Percentiles rank a stretch among this genome's conserved stretches.
phyloP scores from a whole-genome alignment of 2,888 invertebrate genomes.

The Ctenicera cuprea region DNA sequence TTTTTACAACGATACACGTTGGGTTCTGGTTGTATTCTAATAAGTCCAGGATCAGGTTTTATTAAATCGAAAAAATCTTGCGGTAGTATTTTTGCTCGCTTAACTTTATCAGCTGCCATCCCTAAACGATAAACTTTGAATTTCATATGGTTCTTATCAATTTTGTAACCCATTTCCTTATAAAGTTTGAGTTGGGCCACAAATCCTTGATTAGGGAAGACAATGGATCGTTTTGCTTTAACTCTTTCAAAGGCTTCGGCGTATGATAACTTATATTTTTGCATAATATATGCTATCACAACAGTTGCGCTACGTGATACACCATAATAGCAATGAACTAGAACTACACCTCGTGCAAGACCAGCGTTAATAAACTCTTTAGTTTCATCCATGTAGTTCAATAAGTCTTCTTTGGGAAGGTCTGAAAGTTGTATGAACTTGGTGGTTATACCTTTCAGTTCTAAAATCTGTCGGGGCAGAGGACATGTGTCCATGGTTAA shows the following conservation, averaged over 20 bases:
- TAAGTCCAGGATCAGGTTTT: conserved; percentile 86
- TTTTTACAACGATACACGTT: conserved; percentile 89
- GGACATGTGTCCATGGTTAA: conserved; percentile 91
- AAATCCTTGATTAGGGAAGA: conserved; percentile 89
- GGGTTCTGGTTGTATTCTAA: conserved; percentile 85
- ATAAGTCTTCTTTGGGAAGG: conserved; percentile 88
- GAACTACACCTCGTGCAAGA: conserved; percentile 78
- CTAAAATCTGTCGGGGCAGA: conserved; percentile 83
- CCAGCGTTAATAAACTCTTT: conserved; percentile 86
- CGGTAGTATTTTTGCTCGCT: conserved; percentile 89
- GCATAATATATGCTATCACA: conserved; percentile 92
- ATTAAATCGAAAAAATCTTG: conserved; percentile 85
- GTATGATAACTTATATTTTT: conserved; percentile 84
- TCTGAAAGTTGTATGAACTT: conserved; percentile 90
- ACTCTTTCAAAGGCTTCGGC: conserved; percentile 83
- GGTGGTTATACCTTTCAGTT: conserved; percentile 79
- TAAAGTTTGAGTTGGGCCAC: conserved; percentile 86
- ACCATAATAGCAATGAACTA: conserved; percentile 95
- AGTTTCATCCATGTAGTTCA: conserved; percentile 86
- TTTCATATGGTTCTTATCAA: conserved; percentile 82
- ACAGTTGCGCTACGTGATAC: conserved; percentile 93
- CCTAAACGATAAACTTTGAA: conserved; percentile 86
- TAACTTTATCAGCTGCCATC: conserved; percentile 87
- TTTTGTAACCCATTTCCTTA: conserved; percentile 83
- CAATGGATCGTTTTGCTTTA: conserved; percentile 81